A percentile compares a stretch with the other conserved stretches of the same genome.
Evolutionary conservation across 2,888 invertebrate genomes (phyloP).

Genomic region (Alloplasta piceator): DNA sequence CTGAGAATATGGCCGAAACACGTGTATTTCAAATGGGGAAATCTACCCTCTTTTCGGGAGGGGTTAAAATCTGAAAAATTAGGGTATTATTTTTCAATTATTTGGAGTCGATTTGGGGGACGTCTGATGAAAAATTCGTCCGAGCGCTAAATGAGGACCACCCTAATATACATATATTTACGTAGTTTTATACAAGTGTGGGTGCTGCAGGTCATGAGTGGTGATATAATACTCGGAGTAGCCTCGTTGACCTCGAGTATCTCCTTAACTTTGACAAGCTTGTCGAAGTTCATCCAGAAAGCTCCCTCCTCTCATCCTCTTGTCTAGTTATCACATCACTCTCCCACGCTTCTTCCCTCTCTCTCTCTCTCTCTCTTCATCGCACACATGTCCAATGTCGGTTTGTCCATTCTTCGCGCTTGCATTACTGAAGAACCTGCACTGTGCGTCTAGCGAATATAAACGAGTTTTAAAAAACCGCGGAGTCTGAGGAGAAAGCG

Average conservation of each 20-base stretch:
- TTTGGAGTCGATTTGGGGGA: too few species aligned
- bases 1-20: too few species aligned
- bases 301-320: conserved; percentile 9
- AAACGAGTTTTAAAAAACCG: background rate
- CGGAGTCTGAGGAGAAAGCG: too few species aligned
- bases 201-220: background rate
- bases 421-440: background rate
- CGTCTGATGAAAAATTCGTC: too few species aligned
- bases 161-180: background rate
- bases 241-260: conserved; percentile 38
- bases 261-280: conserved; percentile 53
- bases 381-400: background rate
- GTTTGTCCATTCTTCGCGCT: background rate
- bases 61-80: too few species aligned
- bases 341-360: conserved; percentile 4
- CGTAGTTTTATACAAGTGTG: background rate
- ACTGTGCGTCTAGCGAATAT: background rate
- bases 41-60: too few species aligned
- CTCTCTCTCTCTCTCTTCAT: background rate
- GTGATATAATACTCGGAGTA: conserved; percentile 18
- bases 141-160: too few species aligned
- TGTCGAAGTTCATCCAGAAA: conserved; percentile 42
- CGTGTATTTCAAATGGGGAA: too few species aligned
- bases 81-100: too few species aligned
- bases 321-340: background rate